Percentiles rank a stretch among this genome's conserved stretches.
Evolutionary conservation across 2,888 invertebrate genomes (phyloP).

Genomic region (Holacanthella duospinosa): DNA sequence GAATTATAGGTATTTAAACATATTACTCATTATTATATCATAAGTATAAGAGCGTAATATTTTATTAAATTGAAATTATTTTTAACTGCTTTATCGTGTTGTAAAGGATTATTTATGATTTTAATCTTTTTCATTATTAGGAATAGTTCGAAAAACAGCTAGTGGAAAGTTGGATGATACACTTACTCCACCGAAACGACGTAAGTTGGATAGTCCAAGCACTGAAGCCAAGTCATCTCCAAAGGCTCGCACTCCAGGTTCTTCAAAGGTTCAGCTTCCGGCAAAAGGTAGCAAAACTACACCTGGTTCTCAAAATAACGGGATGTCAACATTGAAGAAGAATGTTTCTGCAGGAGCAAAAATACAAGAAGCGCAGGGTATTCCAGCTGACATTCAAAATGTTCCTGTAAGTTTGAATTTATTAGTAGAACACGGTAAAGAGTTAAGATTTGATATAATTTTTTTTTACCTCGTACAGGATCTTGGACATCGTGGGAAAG

Average conservation of each 20-base stretch:
- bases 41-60: no score
- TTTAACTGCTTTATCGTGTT: no score
- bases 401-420: not conserved
- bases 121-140: no score
- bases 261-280: conserved; percentile 47
- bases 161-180: not conserved
- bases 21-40: no score
- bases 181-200: not conserved
- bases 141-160: no score
- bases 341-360: not conserved
- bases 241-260: not conserved
- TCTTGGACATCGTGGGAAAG: conserved; percentile 1
- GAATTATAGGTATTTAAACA: no score
- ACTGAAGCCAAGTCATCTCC: not conserved
- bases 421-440: not conserved
- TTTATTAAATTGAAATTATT: no score
- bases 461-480: not conserved
- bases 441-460: not conserved
- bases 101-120: no score
- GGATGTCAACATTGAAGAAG: not conserved
- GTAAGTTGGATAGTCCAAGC: not conserved
- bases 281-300: conserved; percentile 45
- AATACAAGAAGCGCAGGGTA: not conserved
- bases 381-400: not conserved
- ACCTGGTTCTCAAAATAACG: not conserved